Base-by-base conservation (phyloP, 2,888 invertebrate genomes). In the Ashinkailepas kermadecensis region DNA sequence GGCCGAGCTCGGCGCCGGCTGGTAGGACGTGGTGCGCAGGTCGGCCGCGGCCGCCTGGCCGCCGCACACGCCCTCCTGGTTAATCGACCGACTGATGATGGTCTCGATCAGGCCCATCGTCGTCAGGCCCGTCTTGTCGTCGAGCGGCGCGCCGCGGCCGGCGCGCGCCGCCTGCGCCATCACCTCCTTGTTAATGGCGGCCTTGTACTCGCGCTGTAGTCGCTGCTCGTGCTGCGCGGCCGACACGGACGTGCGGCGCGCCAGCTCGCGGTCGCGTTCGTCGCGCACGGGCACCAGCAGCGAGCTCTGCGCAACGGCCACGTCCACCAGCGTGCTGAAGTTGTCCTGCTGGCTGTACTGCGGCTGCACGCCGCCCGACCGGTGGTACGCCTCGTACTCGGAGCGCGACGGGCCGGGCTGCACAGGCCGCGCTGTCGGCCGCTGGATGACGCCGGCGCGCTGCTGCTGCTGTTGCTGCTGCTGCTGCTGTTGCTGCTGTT, bases 381-480 rank as follows among this genome's bases (percentile, higher is more conserved):
- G 83, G 9, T 82, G 82, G 57, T 82, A 84, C n/a, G 83, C 64
- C 21, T 83, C 83, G 18, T 65, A 70, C 39, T 83, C 83, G 23
- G 82, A 80, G 13, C 83, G 82, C n/a, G 84, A 83, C 56, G 84
- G 83, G 3, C 78, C 82, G 0, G 84, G 82, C 56, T 83, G 83
- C 7, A 78, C 83, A 0, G 84, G 82, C 58, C 82, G 81, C 11
- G 81, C n/a, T 62, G 80, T 81, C 10, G 78, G 78, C 57, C 78
- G 78, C 18, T 74, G 74, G 74, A 74, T 74, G 15, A 74, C 74
- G 18, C 74, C 74, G 15, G 18, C 23, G 58, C 56, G 78, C 57
- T 78, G 78, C 56, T 78, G 78, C 15, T 78, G 82, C 82, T 56
- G 83, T 81, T 25, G 83, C 15, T 23, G 23, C 54, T 11, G 39